phyloP scores from a whole-genome alignment of 2,888 invertebrate genomes.

The Abrostola tripartita region DNA sequence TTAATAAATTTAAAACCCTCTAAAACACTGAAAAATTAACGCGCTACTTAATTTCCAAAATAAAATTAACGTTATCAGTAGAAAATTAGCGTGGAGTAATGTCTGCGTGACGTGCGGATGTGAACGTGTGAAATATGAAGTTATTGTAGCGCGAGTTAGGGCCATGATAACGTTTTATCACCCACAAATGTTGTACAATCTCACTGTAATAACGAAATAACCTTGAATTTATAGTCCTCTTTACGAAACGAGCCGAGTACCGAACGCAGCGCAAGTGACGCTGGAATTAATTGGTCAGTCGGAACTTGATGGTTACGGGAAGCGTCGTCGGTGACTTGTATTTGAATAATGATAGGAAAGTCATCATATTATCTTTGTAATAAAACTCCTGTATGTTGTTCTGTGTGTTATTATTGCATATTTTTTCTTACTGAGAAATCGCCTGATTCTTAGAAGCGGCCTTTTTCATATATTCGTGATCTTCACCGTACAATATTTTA shows the following conservation, averaged over 20 bases:
- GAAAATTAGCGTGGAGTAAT: constrained; percentile 39
- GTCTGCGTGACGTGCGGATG: constrained; percentile 45
- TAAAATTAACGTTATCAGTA: constrained; percentile 36
- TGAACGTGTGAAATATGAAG: constrained; percentile 74
- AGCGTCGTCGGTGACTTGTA: constrained; percentile 9
- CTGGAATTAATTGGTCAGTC: constrained; percentile 13
- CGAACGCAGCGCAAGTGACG: constrained; percentile 59
- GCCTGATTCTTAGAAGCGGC: no score
- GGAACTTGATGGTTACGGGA: background rate
- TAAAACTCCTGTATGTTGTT: no score
- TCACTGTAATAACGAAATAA: constrained; percentile 83
- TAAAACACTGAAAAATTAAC: no score
- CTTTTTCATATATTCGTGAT: no score
- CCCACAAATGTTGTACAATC: constrained; percentile 81
- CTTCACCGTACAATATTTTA: background rate
- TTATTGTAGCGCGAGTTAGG: constrained; percentile 75
- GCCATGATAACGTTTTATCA: constrained; percentile 82
- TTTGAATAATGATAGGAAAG: background rate
- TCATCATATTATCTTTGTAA: no score
- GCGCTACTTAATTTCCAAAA: background rate
- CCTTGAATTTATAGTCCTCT: constrained; percentile 84
- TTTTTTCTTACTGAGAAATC: no score
- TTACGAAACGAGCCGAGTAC: constrained; percentile 79
- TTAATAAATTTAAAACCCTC: no score
- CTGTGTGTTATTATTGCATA: no score